phyloP scores from a whole-genome alignment of 2,113 vertebrate species.

The Neoarius graeffei region DNA sequence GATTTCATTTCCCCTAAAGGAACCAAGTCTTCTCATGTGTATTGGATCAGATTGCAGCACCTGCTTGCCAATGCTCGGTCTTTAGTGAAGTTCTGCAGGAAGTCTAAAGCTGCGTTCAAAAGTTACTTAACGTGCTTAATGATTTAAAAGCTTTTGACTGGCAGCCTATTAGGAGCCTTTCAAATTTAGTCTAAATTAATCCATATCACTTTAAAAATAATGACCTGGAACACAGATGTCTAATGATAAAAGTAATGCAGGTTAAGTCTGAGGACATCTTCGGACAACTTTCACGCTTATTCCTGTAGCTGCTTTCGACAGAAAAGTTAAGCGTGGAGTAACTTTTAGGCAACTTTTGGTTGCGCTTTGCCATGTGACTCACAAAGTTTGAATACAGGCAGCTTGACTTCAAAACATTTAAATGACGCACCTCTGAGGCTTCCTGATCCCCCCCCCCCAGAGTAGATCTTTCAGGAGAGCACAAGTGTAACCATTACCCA shows the following conservation, averaged over 20 bases:
- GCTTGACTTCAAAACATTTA: background rate
- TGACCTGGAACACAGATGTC: background rate
- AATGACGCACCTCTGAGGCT: background rate
- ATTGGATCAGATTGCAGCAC: slow-evolving; percentile 33
- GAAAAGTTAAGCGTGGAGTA: background rate
- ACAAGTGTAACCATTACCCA: background rate
- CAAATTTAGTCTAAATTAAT: slow-evolving; percentile 27
- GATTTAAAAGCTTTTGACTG: slow-evolving; percentile 20
- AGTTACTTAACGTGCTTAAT: slow-evolving; percentile 8
- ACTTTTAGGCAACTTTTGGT: background rate
- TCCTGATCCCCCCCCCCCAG: background rate
- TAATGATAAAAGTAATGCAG: slow-evolving; percentile 18
- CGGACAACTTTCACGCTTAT: background rate
- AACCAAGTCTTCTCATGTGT: slow-evolving; percentile 25
- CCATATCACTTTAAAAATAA: slow-evolving; percentile 10
- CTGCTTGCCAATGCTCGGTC: background rate
- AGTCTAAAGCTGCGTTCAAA: background rate
- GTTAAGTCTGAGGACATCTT: background rate
- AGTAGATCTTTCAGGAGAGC: background rate
- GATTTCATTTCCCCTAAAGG: slow-evolving; percentile 24
- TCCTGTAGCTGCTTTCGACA: background rate
- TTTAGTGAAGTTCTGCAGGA: background rate
- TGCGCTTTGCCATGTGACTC: background rate
- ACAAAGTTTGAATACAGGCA: background rate
- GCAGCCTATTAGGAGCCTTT: slow-evolving; percentile 19